Conservation (phyloP, 2,797 vertebrate species). For the Valencia hispanica region DNA sequence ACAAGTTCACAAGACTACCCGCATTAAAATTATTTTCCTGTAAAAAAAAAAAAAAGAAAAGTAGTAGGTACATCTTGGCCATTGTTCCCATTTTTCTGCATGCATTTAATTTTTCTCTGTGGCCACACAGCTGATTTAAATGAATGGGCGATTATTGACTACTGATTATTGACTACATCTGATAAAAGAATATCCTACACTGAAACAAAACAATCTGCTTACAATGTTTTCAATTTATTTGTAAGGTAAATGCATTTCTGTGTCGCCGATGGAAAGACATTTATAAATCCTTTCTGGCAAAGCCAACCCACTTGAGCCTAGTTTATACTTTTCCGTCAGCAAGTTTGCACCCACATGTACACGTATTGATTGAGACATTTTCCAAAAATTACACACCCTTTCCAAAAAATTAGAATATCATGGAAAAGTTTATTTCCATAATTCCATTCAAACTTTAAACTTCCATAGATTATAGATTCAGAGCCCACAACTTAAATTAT, state of each 20-base stretch:
- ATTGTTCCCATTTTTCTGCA: no score
- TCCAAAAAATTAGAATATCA: no score
- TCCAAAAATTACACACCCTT: no score
- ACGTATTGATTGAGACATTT: no score
- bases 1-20: fast-evolving
- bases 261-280: neutral
- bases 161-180: neutral
- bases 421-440: no score
- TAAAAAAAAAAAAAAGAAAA: neutral
- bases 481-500: no score
- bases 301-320: neutral
- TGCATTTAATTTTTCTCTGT: neutral
- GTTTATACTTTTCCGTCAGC: no score
- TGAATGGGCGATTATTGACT: neutral
- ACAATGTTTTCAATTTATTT: neutral
- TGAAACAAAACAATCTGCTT: neutral
- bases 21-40: fast-evolving
- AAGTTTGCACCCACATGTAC: no score
- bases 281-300: neutral
- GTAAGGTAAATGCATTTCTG: neutral
- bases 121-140: neutral
- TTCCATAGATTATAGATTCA: no score
- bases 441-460: no score
- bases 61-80: neutral
- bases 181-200: neutral